Evolutionary conservation across 2,113 vertebrate genomes (phyloP), one percentile per base, ranked within the genome.

Genomic region (Toxostoma redivivum): DNA sequence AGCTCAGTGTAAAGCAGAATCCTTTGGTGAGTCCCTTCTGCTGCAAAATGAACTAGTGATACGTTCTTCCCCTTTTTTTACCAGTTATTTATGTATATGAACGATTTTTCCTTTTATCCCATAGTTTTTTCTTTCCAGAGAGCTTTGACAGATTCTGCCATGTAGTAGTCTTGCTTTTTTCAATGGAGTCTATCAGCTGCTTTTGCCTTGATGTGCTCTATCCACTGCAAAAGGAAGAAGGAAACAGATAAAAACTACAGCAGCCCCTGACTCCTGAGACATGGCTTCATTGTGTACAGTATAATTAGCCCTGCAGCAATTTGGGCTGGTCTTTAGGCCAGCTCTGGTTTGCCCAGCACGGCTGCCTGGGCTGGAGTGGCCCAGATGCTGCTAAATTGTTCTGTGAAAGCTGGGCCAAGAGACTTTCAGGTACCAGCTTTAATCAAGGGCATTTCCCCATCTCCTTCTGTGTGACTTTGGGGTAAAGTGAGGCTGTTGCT

Each of bases 331-430:
- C 54, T 44, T 45, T 13, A 31, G 64, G 86, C 53, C 38, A 42
- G 4, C 51, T 83, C 37, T 30, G 37, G 20, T 47, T 84, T 81
- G 67, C 40, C 76, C 0, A 1, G 25, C 0, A 1, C n/a, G 45
- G 21, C 71, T 10, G 20, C 71, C 83, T 77, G 56, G 6, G 18
- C 35, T 85, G 58, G 35, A 27, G 28, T 31, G 31, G 20, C 65
- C 37, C 33, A 4, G 66, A 24, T 2, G 22, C 22, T 10, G 50
- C 64, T 14, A 17, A 40, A 23, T 50, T 0, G 1, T 35, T 81
- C 38, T 20, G n/a, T 40, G 42, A 25, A 33, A 70, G 47, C 64
- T 81, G 72, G 23, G 19, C 60, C 6, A 15, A 24, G 40, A 33
- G 31, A 37, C 28, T 42, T 51, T 18, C 11, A 4, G 64, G 42